A percentile compares a stretch with the other conserved stretches of the same genome.
Conservation (phyloP, 2,113 vertebrate species). For the Nycticorax nycticorax region DNA sequence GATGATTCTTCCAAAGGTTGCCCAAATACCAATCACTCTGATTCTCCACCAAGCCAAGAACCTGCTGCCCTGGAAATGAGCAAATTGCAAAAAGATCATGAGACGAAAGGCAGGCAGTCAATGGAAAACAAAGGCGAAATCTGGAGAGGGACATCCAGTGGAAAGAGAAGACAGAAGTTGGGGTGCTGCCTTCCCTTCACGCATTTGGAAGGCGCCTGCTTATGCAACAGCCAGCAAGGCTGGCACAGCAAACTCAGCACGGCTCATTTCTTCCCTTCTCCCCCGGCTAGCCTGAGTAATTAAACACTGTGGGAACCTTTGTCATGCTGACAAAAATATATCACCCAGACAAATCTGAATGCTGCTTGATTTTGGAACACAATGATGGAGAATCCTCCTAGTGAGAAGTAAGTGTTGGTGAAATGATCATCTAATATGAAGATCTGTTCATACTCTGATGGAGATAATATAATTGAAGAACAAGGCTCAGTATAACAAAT, state of each 20-base stretch:
- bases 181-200: background rate
- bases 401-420: background rate
- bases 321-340: constrained; percentile 38
- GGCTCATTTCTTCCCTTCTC: constrained; percentile 36
- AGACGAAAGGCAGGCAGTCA: background rate
- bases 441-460: constrained; percentile 18
- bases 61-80: constrained; percentile 89
- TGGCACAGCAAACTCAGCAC: background rate
- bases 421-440: constrained; percentile 40
- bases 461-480: constrained; percentile 17
- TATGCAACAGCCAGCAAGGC: background rate
- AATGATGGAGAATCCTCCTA: background rate
- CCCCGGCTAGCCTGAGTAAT: constrained; percentile 42
- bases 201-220: background rate
- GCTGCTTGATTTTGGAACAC: constrained; percentile 8
- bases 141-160: background rate
- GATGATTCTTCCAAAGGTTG: constrained; percentile 98
- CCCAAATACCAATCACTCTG: constrained; percentile 99
- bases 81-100: background rate
- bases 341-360: constrained; percentile 38
- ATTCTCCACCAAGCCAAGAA: constrained; percentile 96
- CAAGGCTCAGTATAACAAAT: background rate
- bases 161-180: background rate
- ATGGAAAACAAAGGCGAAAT: background rate
- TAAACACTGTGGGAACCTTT: constrained; percentile 55